Conservation (phyloP, 2,888 invertebrate genomes). For the Bugula neritina region DNA sequence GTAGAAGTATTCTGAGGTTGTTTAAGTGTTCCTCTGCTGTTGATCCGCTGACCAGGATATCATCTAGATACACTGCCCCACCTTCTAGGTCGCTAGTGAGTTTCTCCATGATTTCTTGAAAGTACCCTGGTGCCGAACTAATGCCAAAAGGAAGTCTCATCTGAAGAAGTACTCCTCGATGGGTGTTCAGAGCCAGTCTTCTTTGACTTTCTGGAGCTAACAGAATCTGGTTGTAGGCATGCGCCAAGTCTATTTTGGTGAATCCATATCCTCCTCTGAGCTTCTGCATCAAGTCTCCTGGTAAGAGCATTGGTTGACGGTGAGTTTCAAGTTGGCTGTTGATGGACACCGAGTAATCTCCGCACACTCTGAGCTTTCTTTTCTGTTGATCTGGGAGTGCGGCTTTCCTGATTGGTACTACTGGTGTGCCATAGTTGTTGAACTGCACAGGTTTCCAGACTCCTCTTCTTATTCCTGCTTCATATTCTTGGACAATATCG, state of each 20-base stretch:
- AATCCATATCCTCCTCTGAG: conserved; percentile 31
- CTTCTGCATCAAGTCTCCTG: conserved; percentile 30
- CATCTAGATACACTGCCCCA: conserved; percentile 34
- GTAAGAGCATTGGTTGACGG: conserved; percentile 30
- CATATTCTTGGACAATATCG: too few relatives aligned
- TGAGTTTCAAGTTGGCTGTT: conserved; percentile 30
- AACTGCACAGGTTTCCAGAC: too few relatives aligned
- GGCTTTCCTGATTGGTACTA: too few relatives aligned
- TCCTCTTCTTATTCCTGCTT: too few relatives aligned
- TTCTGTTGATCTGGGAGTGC: too few relatives aligned
- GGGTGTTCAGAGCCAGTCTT: conserved; percentile 31
- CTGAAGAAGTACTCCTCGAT: conserved; percentile 34
- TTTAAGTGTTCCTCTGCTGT: conserved; percentile 31
- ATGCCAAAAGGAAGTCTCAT: conserved; percentile 35
- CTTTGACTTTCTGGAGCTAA: conserved; percentile 30
- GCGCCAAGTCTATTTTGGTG: conserved; percentile 33
- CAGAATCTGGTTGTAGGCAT: conserved; percentile 33
- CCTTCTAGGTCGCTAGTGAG: conserved; percentile 33
- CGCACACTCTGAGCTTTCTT: conserved; percentile 31
- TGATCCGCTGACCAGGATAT: conserved; percentile 34
- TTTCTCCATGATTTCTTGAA: conserved; percentile 36
- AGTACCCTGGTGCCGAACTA: conserved; percentile 34
- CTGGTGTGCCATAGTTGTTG: too few relatives aligned
- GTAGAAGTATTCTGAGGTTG: conserved; percentile 31
- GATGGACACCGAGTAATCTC: conserved; percentile 32